These are phyloP conservation scores for Stichopus chloronotus DNA, from an alignment of 35 echinoderm and acorn worm species.

Conservation along the genomic window DNA sequence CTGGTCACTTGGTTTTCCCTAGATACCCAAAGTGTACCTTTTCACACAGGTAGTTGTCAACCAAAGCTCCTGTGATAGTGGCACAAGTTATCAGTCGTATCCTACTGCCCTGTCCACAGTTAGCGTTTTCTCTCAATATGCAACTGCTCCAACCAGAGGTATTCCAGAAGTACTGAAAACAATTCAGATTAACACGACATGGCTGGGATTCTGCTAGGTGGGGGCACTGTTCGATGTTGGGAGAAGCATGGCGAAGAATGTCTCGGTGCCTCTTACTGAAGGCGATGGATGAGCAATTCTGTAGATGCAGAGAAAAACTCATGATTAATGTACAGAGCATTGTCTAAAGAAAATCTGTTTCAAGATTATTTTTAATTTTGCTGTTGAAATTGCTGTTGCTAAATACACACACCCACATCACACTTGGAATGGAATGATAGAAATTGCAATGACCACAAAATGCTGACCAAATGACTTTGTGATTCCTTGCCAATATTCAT, in stretches of 20 bases:
- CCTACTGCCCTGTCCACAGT: conserved; percentile 74
- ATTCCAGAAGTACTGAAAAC: conserved; percentile 82
- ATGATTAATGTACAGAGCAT: background rate
- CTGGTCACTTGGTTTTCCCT: too few species aligned
- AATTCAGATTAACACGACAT: conserved; percentile 68
- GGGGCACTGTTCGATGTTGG: background rate
- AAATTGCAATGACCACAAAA: background rate
- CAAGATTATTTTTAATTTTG: too few species aligned
- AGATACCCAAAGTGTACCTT: conserved; percentile 65
- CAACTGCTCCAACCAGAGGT: conserved; percentile 71
- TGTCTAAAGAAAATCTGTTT: too few species aligned
- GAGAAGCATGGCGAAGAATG: conserved; percentile 64
- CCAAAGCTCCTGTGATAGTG: conserved; percentile 52
- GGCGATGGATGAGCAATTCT: conserved; percentile 64
- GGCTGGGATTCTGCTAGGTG: conserved; percentile 61
- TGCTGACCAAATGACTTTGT: too few species aligned
- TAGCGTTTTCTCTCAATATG: conserved; percentile 50
- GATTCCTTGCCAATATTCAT: too few species aligned
- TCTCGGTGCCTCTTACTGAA: conserved; percentile 61
- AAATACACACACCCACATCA: background rate
- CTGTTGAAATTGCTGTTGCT: background rate
- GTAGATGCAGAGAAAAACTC: background rate
- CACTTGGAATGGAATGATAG: background rate
- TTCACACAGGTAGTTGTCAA: conserved; percentile 72
- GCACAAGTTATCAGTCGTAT: conserved; percentile 67